A percentile compares a stretch with the other conserved stretches of the same genome.
phyloP scores from a whole-genome alignment of 2,888 invertebrate species.

The Lysandra bellargus region DNA sequence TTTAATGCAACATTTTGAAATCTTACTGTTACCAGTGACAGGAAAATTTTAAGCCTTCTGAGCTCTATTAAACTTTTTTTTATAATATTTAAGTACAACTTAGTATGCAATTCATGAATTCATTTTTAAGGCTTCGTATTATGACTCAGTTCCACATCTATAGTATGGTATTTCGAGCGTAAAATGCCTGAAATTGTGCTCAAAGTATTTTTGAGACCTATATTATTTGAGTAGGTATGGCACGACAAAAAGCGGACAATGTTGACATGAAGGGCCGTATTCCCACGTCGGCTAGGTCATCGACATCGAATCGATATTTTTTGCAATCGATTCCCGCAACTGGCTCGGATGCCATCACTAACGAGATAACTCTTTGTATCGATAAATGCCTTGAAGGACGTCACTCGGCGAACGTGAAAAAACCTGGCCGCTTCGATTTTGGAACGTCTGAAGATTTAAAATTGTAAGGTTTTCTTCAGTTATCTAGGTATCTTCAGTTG shows the following conservation, averaged over 20 bases:
- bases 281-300: constrained; percentile 72
- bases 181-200: not conserved
- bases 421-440: constrained; percentile 32
- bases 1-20: not conserved
- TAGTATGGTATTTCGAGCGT: no score
- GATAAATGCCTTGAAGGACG: constrained; percentile 46
- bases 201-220: constrained; percentile 10
- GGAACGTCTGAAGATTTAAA: constrained; percentile 15
- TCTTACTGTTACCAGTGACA: no score
- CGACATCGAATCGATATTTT: constrained; percentile 65
- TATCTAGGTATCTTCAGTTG: no score
- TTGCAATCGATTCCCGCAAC: constrained; percentile 61
- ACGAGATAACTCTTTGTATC: constrained; percentile 52
- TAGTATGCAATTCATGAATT: no score
- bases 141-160: no score
- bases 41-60: no score
- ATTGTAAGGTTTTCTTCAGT: not conserved
- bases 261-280: constrained; percentile 58
- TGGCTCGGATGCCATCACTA: constrained; percentile 56
- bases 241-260: constrained; percentile 56
- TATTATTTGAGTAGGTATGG: constrained; percentile 40
- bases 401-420: constrained; percentile 40
- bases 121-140: no score
- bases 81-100: no score
- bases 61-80: no score